phyloP scores from a whole-genome alignment of 2,797 vertebrate genomes.

The Sebastes nivosus region DNA sequence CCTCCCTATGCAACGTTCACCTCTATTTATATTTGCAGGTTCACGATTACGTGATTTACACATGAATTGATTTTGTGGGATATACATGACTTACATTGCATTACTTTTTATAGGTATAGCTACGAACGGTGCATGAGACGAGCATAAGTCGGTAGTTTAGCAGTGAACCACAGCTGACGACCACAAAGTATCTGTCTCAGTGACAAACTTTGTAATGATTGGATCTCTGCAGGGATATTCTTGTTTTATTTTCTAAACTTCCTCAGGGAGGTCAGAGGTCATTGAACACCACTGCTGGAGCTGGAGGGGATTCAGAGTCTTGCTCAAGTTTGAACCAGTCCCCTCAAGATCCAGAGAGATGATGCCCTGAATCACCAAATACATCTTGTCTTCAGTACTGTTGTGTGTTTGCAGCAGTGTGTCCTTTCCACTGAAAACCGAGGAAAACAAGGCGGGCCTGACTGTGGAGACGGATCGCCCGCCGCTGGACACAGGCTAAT shows the following conservation, averaged over 20 bases:
- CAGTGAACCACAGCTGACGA: not conserved
- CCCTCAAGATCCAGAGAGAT: not conserved
- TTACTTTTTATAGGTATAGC: too few relatives aligned
- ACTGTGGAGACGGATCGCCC: slow-evolving; percentile 5
- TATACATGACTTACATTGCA: too few relatives aligned
- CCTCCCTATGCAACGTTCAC: too few relatives aligned
- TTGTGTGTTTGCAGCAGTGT: not conserved
- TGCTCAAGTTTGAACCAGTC: not conserved
- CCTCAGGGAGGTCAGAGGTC: not conserved
- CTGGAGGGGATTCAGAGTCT: not conserved
- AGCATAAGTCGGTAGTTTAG: not conserved
- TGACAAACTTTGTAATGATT: not conserved
- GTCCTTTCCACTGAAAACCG: slow-evolving; percentile 39
- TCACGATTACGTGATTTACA: too few relatives aligned
- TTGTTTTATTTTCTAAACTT: not conserved
- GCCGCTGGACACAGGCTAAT: slow-evolving; percentile 26
- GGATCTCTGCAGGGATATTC: not conserved
- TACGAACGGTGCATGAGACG: too few relatives aligned
- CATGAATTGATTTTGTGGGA: too few relatives aligned
- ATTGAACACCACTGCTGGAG: not conserved
- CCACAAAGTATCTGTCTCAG: not conserved
- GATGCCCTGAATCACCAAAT: not conserved
- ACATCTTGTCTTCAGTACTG: not conserved
- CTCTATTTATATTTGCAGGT: too few relatives aligned
- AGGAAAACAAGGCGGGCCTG: slow-evolving; percentile 28